These are phyloP conservation scores for Psophia crepitans DNA, from an alignment of 2,113 vertebrate genomes.

Conservation along the genomic window DNA sequence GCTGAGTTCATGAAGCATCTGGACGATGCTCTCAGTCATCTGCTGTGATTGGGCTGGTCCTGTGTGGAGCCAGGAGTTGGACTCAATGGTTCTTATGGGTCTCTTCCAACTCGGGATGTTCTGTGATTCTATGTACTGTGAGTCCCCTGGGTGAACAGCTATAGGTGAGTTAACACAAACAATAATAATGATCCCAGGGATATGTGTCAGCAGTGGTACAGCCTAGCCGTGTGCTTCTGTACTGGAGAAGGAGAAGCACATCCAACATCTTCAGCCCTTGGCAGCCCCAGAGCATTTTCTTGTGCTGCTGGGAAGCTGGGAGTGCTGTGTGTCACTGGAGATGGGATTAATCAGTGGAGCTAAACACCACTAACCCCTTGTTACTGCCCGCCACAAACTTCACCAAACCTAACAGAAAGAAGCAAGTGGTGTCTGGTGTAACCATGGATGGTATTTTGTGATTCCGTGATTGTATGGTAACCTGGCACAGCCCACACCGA, in stretches of 20 bases:
- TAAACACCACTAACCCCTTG: background rate
- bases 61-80: too few relatives aligned
- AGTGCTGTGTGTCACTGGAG: background rate
- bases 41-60: too few relatives aligned
- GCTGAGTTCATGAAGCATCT: too few relatives aligned
- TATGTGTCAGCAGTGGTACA: background rate
- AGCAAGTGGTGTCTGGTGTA: background rate
- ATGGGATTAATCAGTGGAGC: background rate
- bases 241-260: background rate
- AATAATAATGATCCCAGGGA: background rate
- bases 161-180: background rate
- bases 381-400: background rate
- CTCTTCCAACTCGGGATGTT: too few relatives aligned
- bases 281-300: background rate
- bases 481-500: fast-evolving
- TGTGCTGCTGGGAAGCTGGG: background rate
- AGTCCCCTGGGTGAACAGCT: background rate
- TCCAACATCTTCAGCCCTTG: background rate
- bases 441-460: background rate
- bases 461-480: background rate
- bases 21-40: too few relatives aligned
- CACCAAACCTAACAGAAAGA: background rate
- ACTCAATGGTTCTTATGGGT: too few relatives aligned
- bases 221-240: background rate
- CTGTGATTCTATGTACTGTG: too few relatives aligned